Evolutionary conservation across 1,140 invertebrate genomes (phyloP).

Genomic region (Yoshiicerus persimilis): DNA sequence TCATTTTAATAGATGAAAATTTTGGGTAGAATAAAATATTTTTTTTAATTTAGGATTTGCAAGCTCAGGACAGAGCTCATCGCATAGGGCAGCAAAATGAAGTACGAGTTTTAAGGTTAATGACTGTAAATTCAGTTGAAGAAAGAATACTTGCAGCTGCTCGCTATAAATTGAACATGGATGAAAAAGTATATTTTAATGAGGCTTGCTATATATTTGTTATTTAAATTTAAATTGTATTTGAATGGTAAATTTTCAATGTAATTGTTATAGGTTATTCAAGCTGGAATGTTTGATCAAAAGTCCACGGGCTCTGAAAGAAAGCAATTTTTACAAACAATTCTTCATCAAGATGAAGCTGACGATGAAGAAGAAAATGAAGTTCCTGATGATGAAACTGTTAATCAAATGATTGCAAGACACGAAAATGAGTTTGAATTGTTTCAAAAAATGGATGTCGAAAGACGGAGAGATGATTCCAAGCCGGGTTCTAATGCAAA

Average conservation of each 20-base stretch:
- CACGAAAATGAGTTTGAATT: slow-evolving; percentile 67
- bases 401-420: slow-evolving; percentile 74
- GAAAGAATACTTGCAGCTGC: slow-evolving; percentile 69
- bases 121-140: slow-evolving; percentile 73
- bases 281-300: slow-evolving; percentile 74
- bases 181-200: slow-evolving; percentile 68
- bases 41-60: slow-evolving; percentile 45
- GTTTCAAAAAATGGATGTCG: slow-evolving; percentile 69
- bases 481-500: slow-evolving; percentile 56
- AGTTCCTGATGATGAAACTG: slow-evolving; percentile 72
- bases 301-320: slow-evolving; percentile 68
- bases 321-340: slow-evolving; percentile 64
- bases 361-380: slow-evolving; percentile 70
- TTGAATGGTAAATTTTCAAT: no score
- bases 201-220: no score
- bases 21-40: no score
- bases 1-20: no score
- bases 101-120: slow-evolving; percentile 65
- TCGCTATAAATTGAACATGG: slow-evolving; percentile 71
- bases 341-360: slow-evolving; percentile 62
- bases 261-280: slow-evolving; percentile 61
- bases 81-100: slow-evolving; percentile 73
- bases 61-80: slow-evolving; percentile 72
- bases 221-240: no score
- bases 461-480: slow-evolving; percentile 61